Conservation (phyloP, 2,888 invertebrate species). For the Ectobius pallidus region DNA sequence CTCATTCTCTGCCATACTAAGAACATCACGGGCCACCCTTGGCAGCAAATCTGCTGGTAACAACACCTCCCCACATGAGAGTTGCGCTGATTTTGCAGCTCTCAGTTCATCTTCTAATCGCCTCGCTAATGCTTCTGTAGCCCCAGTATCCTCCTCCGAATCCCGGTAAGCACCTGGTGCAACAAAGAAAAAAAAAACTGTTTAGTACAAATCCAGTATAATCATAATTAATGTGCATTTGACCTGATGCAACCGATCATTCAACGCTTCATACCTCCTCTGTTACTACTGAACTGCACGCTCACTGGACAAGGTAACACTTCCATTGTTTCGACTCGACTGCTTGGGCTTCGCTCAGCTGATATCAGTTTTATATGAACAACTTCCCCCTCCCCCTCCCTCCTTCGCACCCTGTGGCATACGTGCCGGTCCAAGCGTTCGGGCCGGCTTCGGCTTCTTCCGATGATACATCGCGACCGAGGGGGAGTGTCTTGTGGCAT, state of each 20-base stretch:
- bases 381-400: not conserved
- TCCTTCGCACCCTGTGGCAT: not conserved
- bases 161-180: conserved; percentile 41
- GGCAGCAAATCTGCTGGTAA: conserved; percentile 83
- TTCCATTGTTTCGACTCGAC: conserved; percentile 64
- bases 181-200: conserved; percentile 20
- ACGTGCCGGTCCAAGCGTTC: conserved; percentile 11
- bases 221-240: no score
- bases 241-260: not conserved
- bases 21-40: conserved; percentile 78
- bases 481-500: conserved; percentile 11
- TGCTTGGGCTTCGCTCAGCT: conserved; percentile 16
- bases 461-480: not conserved
- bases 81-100: conserved; percentile 78
- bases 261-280: conserved; percentile 60
- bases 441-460: not conserved
- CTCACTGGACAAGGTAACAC: conserved; percentile 78
- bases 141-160: conserved; percentile 44
- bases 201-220: not conserved
- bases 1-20: conserved; percentile 84
- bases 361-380: conserved; percentile 2
- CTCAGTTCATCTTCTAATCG: conserved; percentile 79
- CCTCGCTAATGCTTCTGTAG: conserved; percentile 68
- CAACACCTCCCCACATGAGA: conserved; percentile 84
- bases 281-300: conserved; percentile 76